phyloP scores from a whole-genome alignment of 2,113 vertebrate species.

The Daboia siamensis region DNA sequence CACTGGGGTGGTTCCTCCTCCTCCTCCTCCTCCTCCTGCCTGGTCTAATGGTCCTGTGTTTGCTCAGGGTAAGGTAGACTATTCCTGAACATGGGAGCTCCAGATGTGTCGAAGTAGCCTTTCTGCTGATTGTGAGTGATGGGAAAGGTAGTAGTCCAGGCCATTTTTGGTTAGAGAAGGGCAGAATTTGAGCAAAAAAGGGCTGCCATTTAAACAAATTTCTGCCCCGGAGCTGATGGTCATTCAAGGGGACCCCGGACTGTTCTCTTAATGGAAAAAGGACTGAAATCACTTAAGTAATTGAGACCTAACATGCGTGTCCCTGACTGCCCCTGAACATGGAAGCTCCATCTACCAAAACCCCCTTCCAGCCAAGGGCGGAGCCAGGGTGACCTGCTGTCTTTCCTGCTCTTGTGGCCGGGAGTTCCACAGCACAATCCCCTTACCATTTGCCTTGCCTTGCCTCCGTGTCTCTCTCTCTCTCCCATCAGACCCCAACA shows the following conservation, averaged over 20 bases:
- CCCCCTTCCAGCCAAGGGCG: background rate
- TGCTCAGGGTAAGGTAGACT: background rate
- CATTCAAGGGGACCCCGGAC: background rate
- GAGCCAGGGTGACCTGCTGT: fast-evolving
- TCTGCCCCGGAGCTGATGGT: background rate
- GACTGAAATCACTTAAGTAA: background rate
- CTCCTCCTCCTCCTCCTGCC: background rate
- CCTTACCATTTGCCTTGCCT: background rate
- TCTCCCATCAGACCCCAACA: background rate
- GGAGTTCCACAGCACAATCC: background rate
- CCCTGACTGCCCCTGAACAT: background rate
- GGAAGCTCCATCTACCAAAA: background rate
- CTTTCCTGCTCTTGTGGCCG: background rate
- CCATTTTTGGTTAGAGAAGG: background rate
- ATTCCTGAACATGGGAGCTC: background rate
- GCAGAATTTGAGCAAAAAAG: background rate
- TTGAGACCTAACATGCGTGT: no score
- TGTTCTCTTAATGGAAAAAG: background rate
- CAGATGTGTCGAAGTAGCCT: background rate
- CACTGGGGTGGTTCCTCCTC: background rate
- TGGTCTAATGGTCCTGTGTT: background rate
- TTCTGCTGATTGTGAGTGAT: background rate
- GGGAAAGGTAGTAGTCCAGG: background rate
- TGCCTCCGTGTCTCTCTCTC: no score
- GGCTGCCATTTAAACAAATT: background rate